These are phyloP conservation scores for Synodontis membranacea DNA, from an alignment of 2,113 vertebrate species.

Conservation along the genomic window DNA sequence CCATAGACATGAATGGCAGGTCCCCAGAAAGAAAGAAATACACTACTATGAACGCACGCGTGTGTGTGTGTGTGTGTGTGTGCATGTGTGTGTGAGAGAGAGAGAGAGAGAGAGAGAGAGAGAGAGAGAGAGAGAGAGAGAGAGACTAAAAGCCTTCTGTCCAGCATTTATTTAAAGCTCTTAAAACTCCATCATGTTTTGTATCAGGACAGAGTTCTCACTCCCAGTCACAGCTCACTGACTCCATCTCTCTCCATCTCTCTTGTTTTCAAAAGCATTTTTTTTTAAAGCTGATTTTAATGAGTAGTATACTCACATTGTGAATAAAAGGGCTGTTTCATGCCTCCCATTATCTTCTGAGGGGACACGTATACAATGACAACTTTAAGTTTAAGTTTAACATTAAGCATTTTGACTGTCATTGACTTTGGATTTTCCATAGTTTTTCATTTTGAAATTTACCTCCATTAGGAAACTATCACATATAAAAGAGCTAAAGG, in stretches of 20 bases:
- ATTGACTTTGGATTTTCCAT: neutral
- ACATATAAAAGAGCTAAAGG: no score
- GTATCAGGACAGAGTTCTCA: conserved; percentile 3
- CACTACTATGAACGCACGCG: neutral
- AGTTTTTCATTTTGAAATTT: neutral
- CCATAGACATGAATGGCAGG: no score
- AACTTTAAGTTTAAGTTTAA: no score
- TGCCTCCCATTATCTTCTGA: no score
- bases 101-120: no score
- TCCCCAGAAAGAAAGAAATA: neutral
- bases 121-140: no score
- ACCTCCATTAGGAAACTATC: neutral
- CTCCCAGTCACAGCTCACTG: conserved; percentile 14
- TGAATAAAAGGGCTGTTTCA: no score
- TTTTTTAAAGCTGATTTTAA: no score
- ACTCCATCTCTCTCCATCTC: conserved; percentile 10
- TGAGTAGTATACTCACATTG: no score
- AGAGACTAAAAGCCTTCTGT: neutral
- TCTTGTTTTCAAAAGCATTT: no score
- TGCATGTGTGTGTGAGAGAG: conserved; percentile 4
- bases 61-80: conserved; percentile 19
- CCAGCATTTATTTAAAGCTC: neutral
- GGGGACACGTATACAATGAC: no score
- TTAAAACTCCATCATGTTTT: conserved; percentile 12
- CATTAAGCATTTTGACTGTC: neutral